Conservation (phyloP, 1,140 invertebrate species). For the Ephestia elutella region DNA sequence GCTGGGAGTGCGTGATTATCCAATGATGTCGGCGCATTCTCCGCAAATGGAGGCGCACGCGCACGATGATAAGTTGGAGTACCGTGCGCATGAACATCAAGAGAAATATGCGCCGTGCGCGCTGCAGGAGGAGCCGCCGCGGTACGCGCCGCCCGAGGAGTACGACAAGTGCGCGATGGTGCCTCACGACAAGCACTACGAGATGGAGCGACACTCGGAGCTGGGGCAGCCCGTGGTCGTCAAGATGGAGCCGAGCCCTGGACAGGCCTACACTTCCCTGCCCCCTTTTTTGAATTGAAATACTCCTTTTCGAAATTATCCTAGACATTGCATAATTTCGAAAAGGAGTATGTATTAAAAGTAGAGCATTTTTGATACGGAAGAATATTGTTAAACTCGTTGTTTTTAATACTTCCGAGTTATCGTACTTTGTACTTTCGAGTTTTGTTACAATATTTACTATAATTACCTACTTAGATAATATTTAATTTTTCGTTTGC, state of each 20-base stretch:
- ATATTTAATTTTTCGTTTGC: conserved; percentile 12
- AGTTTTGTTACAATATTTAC: no score
- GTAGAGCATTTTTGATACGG: neutral
- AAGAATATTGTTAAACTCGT: neutral
- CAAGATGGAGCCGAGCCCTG: conserved; percentile 77
- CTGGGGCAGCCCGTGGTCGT: conserved; percentile 76
- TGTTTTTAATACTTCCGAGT: neutral
- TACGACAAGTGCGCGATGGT: conserved; percentile 73
- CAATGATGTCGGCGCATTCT: conserved; percentile 79
- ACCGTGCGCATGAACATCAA: conserved; percentile 70
- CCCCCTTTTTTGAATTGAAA: conserved; percentile 86
- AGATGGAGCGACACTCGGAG: conserved; percentile 69
- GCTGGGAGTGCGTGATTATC: conserved; percentile 77
- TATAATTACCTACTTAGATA: no score
- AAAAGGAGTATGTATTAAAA: conserved; percentile 61
- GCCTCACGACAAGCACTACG: conserved; percentile 72
- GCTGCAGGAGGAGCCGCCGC: conserved; percentile 77
- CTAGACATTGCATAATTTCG: conserved; percentile 57
- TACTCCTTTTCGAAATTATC: conserved; percentile 75
- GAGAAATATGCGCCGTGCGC: conserved; percentile 74
- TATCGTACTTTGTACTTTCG: neutral
- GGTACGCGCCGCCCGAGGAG: conserved; percentile 74
- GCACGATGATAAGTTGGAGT: conserved; percentile 72
- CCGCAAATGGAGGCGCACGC: conserved; percentile 74
- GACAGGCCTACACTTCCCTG: conserved; percentile 79